phyloP scores from a whole-genome alignment of 2,888 invertebrate genomes.

The Apamea monoglypha region DNA sequence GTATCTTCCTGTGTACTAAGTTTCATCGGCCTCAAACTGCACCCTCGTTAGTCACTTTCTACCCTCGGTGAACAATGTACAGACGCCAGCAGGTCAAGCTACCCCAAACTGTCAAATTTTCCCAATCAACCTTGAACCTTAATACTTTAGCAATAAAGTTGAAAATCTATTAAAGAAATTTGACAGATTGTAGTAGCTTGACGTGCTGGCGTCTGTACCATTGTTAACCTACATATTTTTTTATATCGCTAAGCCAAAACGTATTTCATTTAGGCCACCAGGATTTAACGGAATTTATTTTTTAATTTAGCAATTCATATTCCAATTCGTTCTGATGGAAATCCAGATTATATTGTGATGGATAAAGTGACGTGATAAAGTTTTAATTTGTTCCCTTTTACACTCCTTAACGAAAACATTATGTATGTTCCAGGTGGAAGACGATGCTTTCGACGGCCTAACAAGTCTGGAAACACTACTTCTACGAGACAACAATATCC shows the following conservation, averaged over 20 bases:
- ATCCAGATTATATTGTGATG: constrained; percentile 2
- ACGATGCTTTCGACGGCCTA: constrained; percentile 96
- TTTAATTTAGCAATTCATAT: not conserved
- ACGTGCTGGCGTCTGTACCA: too few species aligned
- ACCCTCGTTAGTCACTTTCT: not conserved
- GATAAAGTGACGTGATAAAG: not conserved
- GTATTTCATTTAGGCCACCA: constrained; percentile 1
- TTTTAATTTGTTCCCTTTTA: not conserved
- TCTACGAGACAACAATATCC: constrained; percentile 96
- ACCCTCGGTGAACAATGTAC: not conserved
- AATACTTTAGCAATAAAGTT: too few species aligned
- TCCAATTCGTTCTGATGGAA: not conserved
- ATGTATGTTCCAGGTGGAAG: constrained; percentile 92
- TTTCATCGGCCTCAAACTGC: not conserved
- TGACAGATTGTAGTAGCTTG: too few species aligned
- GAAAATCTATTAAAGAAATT: too few species aligned
- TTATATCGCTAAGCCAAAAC: not conserved
- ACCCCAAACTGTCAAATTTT: too few species aligned
- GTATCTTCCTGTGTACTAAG: not conserved
- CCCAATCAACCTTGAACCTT: too few species aligned
- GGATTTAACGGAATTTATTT: not conserved
- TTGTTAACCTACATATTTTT: not conserved
- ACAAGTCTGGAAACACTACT: constrained; percentile 94
- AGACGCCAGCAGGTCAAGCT: too few species aligned
- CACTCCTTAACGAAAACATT: not conserved